A percentile compares a stretch with the other conserved stretches of the same genome.
Evolutionary conservation across 1,140 invertebrate genomes (phyloP).

Genomic region (Ectropis grisescens): DNA sequence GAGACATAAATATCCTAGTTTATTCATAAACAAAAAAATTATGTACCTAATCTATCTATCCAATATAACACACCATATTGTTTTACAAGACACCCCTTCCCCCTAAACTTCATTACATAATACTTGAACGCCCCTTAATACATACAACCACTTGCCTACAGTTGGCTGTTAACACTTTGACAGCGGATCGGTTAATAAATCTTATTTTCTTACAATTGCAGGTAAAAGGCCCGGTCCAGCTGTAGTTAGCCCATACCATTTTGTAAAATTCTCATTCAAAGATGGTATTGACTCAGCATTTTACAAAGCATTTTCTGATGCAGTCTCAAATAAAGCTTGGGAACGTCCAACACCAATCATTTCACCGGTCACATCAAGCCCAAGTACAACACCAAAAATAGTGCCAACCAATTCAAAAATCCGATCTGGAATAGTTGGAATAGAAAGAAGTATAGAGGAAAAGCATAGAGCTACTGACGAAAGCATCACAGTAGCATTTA

Average conservation of each 20-base stretch:
- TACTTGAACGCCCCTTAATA: no score
- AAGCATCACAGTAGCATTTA: constrained; percentile 93
- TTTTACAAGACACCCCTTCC: no score
- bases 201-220: no score
- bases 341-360: constrained; percentile 49
- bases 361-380: constrained; percentile 22
- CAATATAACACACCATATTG: no score
- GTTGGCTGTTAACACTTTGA: no score
- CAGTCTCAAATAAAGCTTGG: constrained; percentile 75
- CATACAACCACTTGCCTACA: no score
- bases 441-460: constrained; percentile 92
- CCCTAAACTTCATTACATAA: no score
- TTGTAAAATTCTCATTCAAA: constrained; percentile 90
- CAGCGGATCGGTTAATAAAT: no score
- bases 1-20: no score
- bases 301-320: constrained; percentile 73
- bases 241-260: constrained; percentile 78
- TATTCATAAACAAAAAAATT: no score
- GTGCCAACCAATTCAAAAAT: constrained; percentile 74
- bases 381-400: constrained; percentile 24
- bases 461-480: constrained; percentile 92
- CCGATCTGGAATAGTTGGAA: constrained; percentile 93
- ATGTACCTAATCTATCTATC: no score
- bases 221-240: constrained; percentile 82
- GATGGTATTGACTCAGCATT: constrained; percentile 85